Base-by-base conservation (phyloP, 2,888 invertebrate genomes). In the Anthrax anthrax region DNA sequence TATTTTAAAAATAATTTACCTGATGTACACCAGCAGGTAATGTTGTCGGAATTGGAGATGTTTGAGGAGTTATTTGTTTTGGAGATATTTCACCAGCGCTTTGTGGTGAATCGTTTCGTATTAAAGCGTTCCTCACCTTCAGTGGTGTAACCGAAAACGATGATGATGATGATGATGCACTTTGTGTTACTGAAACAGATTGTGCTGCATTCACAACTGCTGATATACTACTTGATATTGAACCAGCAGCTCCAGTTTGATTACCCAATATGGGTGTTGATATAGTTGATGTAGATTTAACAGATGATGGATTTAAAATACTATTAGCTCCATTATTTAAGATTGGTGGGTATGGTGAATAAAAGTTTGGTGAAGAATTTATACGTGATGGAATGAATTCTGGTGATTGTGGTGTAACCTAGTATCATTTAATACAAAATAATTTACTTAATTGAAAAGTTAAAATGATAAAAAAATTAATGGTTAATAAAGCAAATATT, bases 351-450 rank as follows among this genome's bases (percentile, higher is more conserved):
- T 64, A 67, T 56, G 67, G 62, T 56, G 66, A 56, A 53, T 67
- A 67, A 52, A 64, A 67, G 53, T 61, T 67, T 47, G 66, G 62
- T 50, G 65, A 63, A 52, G 66, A 61, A 54, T 58, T 65, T 53
- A 67, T 57, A 58, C 65, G 63, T 51, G 65, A 65, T 59, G 73
- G 71, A 63, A 73, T 70, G 65, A 72, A 74, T 64, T 73, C 73
- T 48, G 72, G 69, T 53, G 72, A 70, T 57, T 72, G 72, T 48
- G 69, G 67, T 43, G 69, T 67, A 58, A 74, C 72, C 69, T 75
- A 66, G 54, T n/a, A n/a, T n/a, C n/a, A 54, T 62, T 55, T 52
- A 55, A 50, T 17, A 23, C n/a, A 34, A n/a, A n/a, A n/a, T n/a
- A n/a, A n/a, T n/a, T n/a, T n/a, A n/a, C n/a, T n/a, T n/a, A n/a